A percentile compares a stretch with the other conserved stretches of the same genome.
Evolutionary conservation across 2,113 vertebrate species (phyloP).

Genomic region (Petrocephalus zakoni): DNA sequence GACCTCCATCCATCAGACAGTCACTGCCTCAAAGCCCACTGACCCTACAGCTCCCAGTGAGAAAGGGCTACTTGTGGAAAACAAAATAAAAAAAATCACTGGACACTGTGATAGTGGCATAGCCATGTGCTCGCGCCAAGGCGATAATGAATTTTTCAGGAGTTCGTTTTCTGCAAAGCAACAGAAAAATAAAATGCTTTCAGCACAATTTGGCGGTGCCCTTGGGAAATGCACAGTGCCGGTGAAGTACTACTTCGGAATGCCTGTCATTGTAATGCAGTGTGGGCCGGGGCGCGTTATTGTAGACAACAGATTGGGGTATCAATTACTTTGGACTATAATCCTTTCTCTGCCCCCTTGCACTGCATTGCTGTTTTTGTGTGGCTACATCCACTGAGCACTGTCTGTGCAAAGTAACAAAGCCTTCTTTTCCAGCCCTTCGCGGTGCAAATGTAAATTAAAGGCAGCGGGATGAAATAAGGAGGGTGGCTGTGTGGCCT

Average conservation of each 20-base stretch:
- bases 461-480: neutral
- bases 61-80: neutral
- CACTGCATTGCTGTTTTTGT: neutral
- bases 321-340: neutral
- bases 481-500: neutral
- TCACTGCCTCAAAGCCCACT: neutral
- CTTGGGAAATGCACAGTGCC: neutral
- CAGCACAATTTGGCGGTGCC: neutral
- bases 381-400: neutral
- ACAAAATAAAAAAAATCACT: neutral
- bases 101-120: neutral
- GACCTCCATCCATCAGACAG: neutral
- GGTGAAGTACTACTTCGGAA: neutral
- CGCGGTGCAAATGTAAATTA: neutral
- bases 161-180: neutral
- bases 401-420: neutral
- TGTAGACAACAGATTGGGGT: neutral
- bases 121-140: neutral
- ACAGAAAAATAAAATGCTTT: neutral
- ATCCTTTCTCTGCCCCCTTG: neutral
- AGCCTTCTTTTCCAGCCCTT: neutral
- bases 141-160: neutral
- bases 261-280: neutral
- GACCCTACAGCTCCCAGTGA: neutral
- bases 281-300: neutral